Conservation (phyloP, 2,113 vertebrate genomes). For the Platysteira castanea region DNA sequence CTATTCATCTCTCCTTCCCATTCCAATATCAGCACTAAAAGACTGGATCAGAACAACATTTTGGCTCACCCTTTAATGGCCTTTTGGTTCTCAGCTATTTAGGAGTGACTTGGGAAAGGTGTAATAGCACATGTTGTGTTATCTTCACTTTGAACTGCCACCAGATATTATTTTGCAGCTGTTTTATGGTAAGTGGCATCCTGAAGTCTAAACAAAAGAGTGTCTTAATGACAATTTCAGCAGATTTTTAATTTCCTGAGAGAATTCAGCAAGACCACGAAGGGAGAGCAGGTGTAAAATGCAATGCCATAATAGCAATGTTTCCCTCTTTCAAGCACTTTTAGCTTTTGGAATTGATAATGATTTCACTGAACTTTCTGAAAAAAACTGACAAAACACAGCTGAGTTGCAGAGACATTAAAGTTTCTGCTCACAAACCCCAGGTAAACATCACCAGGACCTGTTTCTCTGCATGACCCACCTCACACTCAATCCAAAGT, state of each 20-base stretch:
- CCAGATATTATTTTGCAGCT: constrained; percentile 42
- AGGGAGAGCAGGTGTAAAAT: neutral
- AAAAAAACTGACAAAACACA: neutral
- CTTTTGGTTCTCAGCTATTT: neutral
- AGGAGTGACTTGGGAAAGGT: constrained; percentile 6
- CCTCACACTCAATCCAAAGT: neutral
- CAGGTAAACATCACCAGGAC: neutral
- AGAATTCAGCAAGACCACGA: neutral
- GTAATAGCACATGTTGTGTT: neutral
- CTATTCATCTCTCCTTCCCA: neutral
- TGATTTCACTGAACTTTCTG: neutral
- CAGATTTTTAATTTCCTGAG: constrained; percentile 55
- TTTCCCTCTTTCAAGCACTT: neutral
- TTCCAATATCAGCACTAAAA: neutral
- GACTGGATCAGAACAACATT: neutral
- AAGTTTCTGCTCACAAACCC: neutral
- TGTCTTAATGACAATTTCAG: constrained; percentile 24
- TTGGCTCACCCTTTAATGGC: neutral
- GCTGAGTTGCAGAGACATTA: neutral
- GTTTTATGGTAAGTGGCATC: constrained; percentile 27
- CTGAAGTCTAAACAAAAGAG: constrained; percentile 2
- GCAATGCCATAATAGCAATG: neutral
- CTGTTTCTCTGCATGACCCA: neutral
- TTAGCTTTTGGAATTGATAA: neutral
- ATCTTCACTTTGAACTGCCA: constrained; percentile 24